Evolutionary conservation across 2,797 vertebrate species (phyloP).

Genomic region (Myripristis jacobus): DNA sequence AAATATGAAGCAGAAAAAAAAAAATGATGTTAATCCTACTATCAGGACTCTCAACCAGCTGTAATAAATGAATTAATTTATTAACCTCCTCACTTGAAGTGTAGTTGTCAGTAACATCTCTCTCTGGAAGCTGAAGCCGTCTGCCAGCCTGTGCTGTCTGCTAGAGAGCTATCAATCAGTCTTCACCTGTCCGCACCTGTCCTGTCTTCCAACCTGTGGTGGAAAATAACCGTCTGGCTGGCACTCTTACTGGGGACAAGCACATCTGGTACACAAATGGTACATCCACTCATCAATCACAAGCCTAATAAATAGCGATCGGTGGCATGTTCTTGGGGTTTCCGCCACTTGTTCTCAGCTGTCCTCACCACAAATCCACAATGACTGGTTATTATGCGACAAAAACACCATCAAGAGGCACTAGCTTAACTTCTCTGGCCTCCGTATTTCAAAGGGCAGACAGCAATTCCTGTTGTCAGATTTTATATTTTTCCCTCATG

Average conservation of each 20-base stretch:
- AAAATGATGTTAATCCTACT: not conserved
- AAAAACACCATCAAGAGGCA: not conserved
- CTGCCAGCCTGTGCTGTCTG: constrained; percentile 1
- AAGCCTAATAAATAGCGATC: constrained; percentile 19
- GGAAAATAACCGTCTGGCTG: constrained; percentile 50
- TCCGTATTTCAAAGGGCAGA: not conserved
- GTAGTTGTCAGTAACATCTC: not conserved
- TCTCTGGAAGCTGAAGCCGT: not conserved
- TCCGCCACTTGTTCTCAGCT: not conserved
- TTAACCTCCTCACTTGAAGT: not conserved
- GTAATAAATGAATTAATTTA: not conserved
- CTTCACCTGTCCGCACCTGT: constrained; percentile 25
- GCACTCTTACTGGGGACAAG: constrained; percentile 31
- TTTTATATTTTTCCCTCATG: constrained; percentile 14
- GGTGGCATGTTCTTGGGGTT: not conserved
- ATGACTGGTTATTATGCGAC: not conserved
- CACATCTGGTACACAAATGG: constrained; percentile 62
- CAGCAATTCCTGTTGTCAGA: constrained; percentile 5
- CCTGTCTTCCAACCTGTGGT: constrained; percentile 18
- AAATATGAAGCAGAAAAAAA: not conserved
- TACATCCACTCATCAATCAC: constrained; percentile 16
- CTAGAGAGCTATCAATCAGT: constrained; percentile 31
- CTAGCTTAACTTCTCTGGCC: not conserved
- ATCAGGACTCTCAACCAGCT: not conserved
- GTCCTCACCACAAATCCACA: not conserved